Conservation (phyloP, 1,140 invertebrate species). For the Penaeus indicus region DNA sequence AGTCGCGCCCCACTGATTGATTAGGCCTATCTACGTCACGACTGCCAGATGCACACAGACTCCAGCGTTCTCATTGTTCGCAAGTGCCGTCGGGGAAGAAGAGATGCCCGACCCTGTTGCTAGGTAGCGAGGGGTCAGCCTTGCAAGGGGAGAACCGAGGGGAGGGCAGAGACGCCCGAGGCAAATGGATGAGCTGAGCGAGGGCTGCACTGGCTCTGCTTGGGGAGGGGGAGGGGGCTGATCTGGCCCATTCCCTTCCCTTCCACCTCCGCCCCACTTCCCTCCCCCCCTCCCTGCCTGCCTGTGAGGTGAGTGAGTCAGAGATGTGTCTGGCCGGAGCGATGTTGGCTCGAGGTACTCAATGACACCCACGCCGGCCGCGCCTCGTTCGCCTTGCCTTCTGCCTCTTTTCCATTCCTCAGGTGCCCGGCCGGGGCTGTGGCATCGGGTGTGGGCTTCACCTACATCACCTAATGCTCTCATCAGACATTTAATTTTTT, state of each 20-base stretch:
- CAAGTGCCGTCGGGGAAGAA: too few species aligned
- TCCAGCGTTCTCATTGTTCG: too few species aligned
- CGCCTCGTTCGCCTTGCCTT: not conserved
- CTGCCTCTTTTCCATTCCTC: not conserved
- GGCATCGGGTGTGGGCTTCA: too few species aligned
- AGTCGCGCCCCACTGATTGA: slow-evolving; percentile 52
- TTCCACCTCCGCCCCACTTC: not conserved
- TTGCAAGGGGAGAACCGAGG: not conserved
- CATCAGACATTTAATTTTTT: too few species aligned
- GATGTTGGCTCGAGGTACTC: not conserved
- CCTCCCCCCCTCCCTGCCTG: not conserved
- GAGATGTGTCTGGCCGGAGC: not conserved
- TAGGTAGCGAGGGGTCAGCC: too few species aligned
- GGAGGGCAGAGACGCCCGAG: not conserved
- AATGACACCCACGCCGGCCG: not conserved
- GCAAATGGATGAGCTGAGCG: not conserved
- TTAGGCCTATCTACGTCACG: slow-evolving; percentile 60
- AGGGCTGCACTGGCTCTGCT: too few species aligned
- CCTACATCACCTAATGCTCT: too few species aligned
- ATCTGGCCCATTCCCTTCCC: not conserved
- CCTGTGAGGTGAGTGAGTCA: not conserved
- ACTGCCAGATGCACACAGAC: not conserved
- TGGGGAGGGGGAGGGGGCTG: too few species aligned
- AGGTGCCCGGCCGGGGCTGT: not conserved
- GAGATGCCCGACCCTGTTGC: too few species aligned